Evolutionary conservation across 2,888 invertebrate species (phyloP).

Genomic region (Prenolepis imparis): DNA sequence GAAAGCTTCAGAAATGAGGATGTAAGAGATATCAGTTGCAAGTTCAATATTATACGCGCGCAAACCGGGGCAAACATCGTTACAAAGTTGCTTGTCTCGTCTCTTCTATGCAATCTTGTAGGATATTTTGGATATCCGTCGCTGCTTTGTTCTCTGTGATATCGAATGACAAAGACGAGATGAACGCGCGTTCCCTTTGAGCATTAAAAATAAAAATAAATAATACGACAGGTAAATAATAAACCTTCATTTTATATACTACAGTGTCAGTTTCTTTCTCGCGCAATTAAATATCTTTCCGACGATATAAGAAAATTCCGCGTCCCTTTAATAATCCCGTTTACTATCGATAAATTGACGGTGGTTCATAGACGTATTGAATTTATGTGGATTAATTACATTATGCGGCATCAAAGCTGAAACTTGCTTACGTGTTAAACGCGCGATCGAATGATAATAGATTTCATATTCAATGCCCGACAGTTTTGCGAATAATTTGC

Average conservation of each 20-base stretch:
- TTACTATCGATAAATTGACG: conserved; percentile 16
- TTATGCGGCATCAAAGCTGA: conserved; percentile 28
- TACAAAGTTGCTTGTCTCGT: conserved; percentile 21
- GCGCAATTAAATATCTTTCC: background rate
- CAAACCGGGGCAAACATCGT: conserved; percentile 17
- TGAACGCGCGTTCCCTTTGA: background rate
- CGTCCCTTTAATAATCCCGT: background rate
- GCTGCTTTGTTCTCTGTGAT: background rate
- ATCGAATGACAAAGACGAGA: background rate
- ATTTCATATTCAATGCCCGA: conserved; percentile 13
- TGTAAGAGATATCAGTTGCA: conserved; percentile 40
- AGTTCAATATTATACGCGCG: conserved; percentile 36
- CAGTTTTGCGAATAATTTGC: background rate
- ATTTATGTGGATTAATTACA: conserved; percentile 47
- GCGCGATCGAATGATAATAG: conserved; percentile 28
- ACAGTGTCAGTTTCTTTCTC: background rate
- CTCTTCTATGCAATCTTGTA: conserved; percentile 7
- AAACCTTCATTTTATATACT: background rate
- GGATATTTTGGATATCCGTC: background rate
- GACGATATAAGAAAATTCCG: background rate
- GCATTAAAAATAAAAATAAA: background rate
- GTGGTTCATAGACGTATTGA: conserved; percentile 30
- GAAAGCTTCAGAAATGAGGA: conserved; percentile 34
- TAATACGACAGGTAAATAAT: conserved; percentile 6
- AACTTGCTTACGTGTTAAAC: conserved; percentile 35